Conservation (phyloP, 2,888 invertebrate species). For the Trissolcus japonicus region DNA sequence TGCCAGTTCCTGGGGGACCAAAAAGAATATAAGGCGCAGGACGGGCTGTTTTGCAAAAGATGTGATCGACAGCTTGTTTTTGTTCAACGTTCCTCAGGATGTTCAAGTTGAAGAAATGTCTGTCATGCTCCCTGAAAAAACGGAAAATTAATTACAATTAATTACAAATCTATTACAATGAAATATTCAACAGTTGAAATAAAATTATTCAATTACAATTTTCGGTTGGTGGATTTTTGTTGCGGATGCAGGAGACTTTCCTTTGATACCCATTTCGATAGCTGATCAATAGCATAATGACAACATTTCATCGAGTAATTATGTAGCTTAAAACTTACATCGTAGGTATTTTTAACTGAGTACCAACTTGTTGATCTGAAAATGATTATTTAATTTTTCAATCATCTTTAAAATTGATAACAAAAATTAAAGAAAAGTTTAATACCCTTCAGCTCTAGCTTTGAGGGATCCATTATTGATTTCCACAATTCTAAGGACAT, state of each 20-base stretch:
- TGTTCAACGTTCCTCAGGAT: conserved; percentile 81
- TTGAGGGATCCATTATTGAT: conserved; percentile 17
- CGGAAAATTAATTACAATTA: too few species aligned
- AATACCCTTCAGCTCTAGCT: conserved; percentile 19
- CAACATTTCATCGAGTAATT: conserved; percentile 56
- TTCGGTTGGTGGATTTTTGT: conserved; percentile 4
- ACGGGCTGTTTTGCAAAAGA: conserved; percentile 80
- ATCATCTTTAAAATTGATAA: too few species aligned
- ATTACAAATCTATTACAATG: too few species aligned
- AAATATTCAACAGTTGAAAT: conserved; percentile 1
- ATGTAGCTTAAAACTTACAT: conserved; percentile 47
- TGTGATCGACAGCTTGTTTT: conserved; percentile 82
- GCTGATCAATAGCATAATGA: conserved; percentile 56
- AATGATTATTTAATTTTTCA: too few species aligned
- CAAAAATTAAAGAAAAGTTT: too few species aligned
- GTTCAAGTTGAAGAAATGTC: conserved; percentile 67
- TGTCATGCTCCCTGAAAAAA: conserved; percentile 7
- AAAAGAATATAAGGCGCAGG: conserved; percentile 88
- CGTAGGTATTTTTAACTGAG: conserved; percentile 21
- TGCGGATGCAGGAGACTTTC: conserved; percentile 51
- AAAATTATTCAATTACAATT: conserved; percentile 25
- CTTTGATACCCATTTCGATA: conserved; percentile 31
- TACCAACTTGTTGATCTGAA: conserved; percentile 3
- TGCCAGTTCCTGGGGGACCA: conserved; percentile 77
- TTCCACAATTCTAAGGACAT: conserved; percentile 25